A percentile compares a stretch with the other conserved stretches of the same genome.
These are phyloP conservation scores for Entosphenus tridentatus DNA, from an alignment of 2,113 vertebrate genomes.

Conservation along the genomic window DNA sequence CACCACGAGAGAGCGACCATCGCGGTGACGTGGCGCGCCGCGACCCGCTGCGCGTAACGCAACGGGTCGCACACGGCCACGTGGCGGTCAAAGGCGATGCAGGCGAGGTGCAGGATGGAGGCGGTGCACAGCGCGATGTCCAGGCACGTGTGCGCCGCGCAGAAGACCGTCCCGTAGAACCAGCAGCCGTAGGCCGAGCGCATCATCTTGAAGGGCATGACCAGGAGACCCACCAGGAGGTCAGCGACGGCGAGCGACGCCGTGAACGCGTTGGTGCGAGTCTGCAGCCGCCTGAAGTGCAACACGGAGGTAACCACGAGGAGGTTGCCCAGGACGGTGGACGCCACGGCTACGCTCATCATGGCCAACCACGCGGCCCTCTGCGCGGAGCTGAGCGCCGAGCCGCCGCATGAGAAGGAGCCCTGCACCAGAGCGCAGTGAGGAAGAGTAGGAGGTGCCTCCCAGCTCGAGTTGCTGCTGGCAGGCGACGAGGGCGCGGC, in stretches of 20 bases:
- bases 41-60: slow-evolving; percentile 28
- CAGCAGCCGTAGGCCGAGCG: slow-evolving; percentile 19
- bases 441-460: no score
- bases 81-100: slow-evolving; percentile 20
- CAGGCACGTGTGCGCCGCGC: slow-evolving; percentile 18
- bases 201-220: slow-evolving; percentile 18
- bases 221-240: slow-evolving; percentile 15
- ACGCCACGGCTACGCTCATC: slow-evolving; percentile 9
- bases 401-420: no score
- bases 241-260: slow-evolving; percentile 19
- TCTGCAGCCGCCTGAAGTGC: slow-evolving; percentile 20
- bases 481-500: no score
- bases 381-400: no score
- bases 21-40: slow-evolving; percentile 29
- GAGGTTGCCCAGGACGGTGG: slow-evolving; percentile 17
- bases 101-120: slow-evolving; percentile 22
- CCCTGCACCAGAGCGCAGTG: no score
- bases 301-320: slow-evolving; percentile 16
- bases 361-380: slow-evolving; percentile 18
- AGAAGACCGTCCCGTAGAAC: slow-evolving; percentile 19
- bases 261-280: slow-evolving; percentile 18
- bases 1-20: slow-evolving; percentile 54
- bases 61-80: slow-evolving; percentile 20
- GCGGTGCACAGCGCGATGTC: slow-evolving; percentile 20
- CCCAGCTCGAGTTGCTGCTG: no score